Conservation (phyloP, 2,113 vertebrate genomes). For the Catharus bicknelli region DNA sequence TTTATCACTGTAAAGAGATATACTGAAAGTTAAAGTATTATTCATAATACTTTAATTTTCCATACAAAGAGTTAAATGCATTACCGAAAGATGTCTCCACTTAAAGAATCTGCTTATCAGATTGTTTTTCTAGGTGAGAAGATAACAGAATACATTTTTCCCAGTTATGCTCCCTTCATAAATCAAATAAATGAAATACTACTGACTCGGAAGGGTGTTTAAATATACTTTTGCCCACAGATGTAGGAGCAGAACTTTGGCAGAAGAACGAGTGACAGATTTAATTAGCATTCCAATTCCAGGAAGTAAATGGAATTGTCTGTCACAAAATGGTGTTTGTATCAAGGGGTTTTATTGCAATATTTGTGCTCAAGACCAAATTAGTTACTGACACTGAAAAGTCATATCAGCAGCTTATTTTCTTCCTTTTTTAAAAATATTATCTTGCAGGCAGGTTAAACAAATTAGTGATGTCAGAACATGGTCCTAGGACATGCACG, state of each 20-base stretch:
- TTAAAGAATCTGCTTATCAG: slow-evolving; percentile 6
- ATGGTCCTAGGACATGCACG: not conserved
- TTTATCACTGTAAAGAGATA: slow-evolving; percentile 18
- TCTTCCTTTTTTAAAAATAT: not conserved
- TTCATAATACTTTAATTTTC: not conserved
- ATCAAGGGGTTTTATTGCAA: slow-evolving; percentile 9
- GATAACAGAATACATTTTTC: slow-evolving; percentile 35
- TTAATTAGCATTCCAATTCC: slow-evolving; percentile 48
- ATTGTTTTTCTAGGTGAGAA: slow-evolving; percentile 27
- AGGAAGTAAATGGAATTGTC: slow-evolving; percentile 30
- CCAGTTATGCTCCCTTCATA: not conserved
- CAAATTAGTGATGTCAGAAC: not conserved
- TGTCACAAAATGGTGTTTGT: slow-evolving; percentile 33
- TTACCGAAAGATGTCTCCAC: slow-evolving; percentile 14
- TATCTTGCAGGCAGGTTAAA: not conserved
- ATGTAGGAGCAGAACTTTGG: slow-evolving; percentile 42
- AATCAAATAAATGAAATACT: slow-evolving; percentile 18
- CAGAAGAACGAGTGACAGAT: slow-evolving; percentile 27
- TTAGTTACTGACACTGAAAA: not conserved
- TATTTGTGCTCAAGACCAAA: slow-evolving; percentile 11
- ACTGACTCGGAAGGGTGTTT: slow-evolving; percentile 31
- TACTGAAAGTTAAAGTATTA: not conserved
- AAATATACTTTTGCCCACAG: slow-evolving; percentile 46
- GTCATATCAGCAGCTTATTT: not conserved
- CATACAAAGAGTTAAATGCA: slow-evolving; percentile 19